Base-by-base conservation (phyloP, 2,888 invertebrate genomes). In the Spialia ferax region DNA sequence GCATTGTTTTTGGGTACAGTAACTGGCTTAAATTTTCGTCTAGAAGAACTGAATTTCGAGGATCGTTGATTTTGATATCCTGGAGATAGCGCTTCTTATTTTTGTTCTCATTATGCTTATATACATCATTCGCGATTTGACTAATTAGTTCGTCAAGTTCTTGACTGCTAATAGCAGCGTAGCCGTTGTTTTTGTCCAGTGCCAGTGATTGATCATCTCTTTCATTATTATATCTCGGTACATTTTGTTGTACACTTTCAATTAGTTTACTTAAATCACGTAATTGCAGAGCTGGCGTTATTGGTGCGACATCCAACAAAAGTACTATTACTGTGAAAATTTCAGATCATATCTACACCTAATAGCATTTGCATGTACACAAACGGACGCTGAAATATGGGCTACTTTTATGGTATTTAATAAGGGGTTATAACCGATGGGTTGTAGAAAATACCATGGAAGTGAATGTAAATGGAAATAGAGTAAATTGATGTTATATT, bases 111-210 rank as follows among this genome's bases (percentile, higher is more conserved):
- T 65, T 29, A 5, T 22, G 45, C 35, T 64, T 52, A 20, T 59
- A 65, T 26, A 65, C 45, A 35, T 59, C 50, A 32, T 23, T 35
- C 23, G 64, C 59, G 18, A 20, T 50, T 59, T 20, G 38, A 59
- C 57, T 50, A 59, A 65, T 65, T 65, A 65, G 35, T 59, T 32
- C 42, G 35, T 59, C 38, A 26, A 65, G 65, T 65, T 65, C 50
- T 52, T 15, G 57, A 65, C 50, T 59, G 50, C 15, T 50, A 35
- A 65, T 7, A 38, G 50, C 32, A 35, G 35, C 22, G 23, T 23
- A 50, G 35, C n/a, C 50, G 38, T 52, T 59, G 18, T 59, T 59
- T 26, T 65, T 57, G 22, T 50, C n/a, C 22, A 38, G 32, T 52
- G 50, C 26, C 22, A 26, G 59, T 35, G 52, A 35, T 59, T 56